Percentiles rank a stretch among this genome's conserved stretches.
Evolutionary conservation across 2,888 invertebrate species (phyloP).

Genomic region (Priocnemis perturbator): DNA sequence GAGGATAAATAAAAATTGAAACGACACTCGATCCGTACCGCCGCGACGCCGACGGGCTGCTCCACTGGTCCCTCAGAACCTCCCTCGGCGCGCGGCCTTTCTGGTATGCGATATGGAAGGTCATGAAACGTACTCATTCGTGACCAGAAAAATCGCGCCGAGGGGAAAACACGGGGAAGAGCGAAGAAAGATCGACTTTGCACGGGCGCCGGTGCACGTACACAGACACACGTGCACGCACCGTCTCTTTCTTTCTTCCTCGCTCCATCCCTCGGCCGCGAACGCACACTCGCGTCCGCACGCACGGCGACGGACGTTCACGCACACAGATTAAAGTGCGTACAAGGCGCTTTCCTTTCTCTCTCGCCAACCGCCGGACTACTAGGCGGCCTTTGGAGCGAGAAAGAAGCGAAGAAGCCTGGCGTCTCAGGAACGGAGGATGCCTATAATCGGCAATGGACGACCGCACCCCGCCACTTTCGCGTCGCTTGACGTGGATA

Average conservation of each 20-base stretch:
- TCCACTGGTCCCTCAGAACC: no score
- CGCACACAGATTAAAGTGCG: background rate
- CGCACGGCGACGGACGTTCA: background rate
- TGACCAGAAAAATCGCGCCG: constrained; percentile 42
- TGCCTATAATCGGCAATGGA: constrained; percentile 73
- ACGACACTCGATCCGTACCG: no score
- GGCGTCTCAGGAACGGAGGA: constrained; percentile 57
- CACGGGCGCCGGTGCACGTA: constrained; percentile 2
- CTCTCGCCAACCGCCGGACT: constrained; percentile 18
- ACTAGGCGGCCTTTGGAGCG: constrained; percentile 23
- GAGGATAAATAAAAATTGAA: no score
- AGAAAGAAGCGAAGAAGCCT: constrained; percentile 18
- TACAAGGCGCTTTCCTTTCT: constrained; percentile 28
- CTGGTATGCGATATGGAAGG: constrained; percentile 44
- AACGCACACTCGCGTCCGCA: background rate
- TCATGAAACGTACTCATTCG: constrained; percentile 47
- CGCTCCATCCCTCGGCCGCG: constrained; percentile 8
- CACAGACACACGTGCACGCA: background rate
- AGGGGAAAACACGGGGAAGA: constrained; percentile 29
- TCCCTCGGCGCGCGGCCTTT: constrained; percentile 6
- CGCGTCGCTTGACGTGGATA: constrained; percentile 59
- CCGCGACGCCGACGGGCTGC: no score
- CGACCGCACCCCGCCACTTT: constrained; percentile 69
- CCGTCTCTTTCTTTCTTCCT: constrained; percentile 10
- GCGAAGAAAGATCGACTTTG: constrained; percentile 36